phyloP scores from a whole-genome alignment of 2,888 invertebrate genomes.

The Dugesia japonica region DNA sequence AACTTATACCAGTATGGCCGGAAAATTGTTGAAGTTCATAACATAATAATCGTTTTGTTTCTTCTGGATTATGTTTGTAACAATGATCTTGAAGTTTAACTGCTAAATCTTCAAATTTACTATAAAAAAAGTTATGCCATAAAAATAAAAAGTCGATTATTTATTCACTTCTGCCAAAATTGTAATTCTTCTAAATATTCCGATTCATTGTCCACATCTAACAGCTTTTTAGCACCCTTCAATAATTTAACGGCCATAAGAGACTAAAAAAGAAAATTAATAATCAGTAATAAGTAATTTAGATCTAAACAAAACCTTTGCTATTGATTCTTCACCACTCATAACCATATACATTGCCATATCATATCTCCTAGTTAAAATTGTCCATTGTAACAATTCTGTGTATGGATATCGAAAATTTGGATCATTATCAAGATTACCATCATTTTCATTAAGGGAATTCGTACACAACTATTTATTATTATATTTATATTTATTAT shows the following conservation, averaged over 20 bases:
- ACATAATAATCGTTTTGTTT: constrained; percentile 79
- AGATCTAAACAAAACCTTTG: constrained; percentile 62
- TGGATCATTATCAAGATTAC: constrained; percentile 42
- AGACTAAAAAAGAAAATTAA: constrained; percentile 44
- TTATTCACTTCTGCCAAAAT: too few species aligned
- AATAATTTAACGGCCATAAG: constrained; percentile 56
- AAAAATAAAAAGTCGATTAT: too few species aligned
- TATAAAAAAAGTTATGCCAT: too few species aligned
- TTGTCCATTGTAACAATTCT: constrained; percentile 81
- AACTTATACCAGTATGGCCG: constrained; percentile 82
- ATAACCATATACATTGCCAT: constrained; percentile 98
- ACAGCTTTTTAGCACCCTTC: constrained; percentile 26
- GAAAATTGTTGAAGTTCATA: constrained; percentile 94
- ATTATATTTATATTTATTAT: too few species aligned
- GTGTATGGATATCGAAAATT: constrained; percentile 66
- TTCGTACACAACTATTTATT: background rate
- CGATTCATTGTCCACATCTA: constrained; percentile 29
- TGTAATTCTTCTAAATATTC: constrained; percentile 28
- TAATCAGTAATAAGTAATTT: too few species aligned
- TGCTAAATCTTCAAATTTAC: constrained; percentile 53
- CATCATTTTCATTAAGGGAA: background rate
- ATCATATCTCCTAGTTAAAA: constrained; percentile 82
- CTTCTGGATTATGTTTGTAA: constrained; percentile 84
- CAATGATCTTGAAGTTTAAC: constrained; percentile 82
- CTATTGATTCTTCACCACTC: constrained; percentile 88